Evolutionary conservation across 2,888 invertebrate species (phyloP).

Genomic region (Julus scanicus): DNA sequence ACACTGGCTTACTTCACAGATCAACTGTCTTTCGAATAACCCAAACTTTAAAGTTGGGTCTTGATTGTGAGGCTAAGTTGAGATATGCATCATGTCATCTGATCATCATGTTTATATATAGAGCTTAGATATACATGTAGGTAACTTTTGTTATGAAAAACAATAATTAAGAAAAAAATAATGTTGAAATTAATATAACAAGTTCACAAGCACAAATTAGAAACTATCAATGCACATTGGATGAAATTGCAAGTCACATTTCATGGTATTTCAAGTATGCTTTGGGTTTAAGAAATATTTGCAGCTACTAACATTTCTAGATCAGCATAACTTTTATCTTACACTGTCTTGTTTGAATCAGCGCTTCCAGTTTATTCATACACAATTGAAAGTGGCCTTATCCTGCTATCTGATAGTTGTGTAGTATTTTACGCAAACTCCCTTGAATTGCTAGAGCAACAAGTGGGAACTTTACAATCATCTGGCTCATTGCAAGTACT

Average conservation of each 20-base stretch:
- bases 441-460: too few relatives aligned
- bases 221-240: too few relatives aligned
- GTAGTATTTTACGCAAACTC: background rate
- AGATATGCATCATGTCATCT: background rate
- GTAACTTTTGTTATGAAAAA: background rate
- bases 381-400: background rate
- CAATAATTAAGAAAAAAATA: background rate
- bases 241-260: too few relatives aligned
- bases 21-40: slow-evolving; percentile 61
- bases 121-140: too few relatives aligned
- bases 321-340: background rate
- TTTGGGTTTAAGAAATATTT: too few relatives aligned
- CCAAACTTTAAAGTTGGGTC: background rate
- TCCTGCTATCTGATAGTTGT: background rate
- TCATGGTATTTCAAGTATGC: too few relatives aligned
- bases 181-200: background rate
- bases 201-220: too few relatives aligned
- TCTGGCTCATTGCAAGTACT: too few relatives aligned
- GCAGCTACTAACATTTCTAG: too few relatives aligned
- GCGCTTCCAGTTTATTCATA: background rate
- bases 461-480: too few relatives aligned
- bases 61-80: background rate
- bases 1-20: slow-evolving; percentile 67
- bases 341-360: too few relatives aligned
- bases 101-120: background rate